phyloP scores from a whole-genome alignment of 2,797 vertebrate species.

The Bryconaethiops microstoma region DNA sequence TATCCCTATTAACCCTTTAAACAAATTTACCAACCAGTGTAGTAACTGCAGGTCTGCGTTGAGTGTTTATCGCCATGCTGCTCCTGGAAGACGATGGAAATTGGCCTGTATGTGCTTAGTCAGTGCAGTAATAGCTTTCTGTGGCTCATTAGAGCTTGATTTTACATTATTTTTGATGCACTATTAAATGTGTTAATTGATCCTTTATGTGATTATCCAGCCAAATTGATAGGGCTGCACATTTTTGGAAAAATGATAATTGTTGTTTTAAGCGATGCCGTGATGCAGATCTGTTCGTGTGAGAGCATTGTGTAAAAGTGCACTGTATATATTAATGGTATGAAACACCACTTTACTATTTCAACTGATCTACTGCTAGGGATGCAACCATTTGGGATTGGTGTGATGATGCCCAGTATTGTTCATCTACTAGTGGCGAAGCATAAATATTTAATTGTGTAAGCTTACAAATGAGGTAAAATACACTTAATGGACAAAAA shows the following conservation, averaged over 20 bases:
- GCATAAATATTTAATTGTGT: too few relatives aligned
- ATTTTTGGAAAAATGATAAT: constrained; percentile 2
- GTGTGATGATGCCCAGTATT: too few relatives aligned
- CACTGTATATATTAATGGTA: too few relatives aligned
- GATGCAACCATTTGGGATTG: too few relatives aligned
- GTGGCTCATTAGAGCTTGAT: neutral
- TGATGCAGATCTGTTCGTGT: neutral
- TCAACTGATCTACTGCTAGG: too few relatives aligned
- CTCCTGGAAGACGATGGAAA: neutral
- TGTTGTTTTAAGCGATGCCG: neutral
- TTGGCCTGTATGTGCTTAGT: neutral
- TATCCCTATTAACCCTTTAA: neutral
- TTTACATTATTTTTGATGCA: neutral
- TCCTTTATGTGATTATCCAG: neutral
- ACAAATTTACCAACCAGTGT: neutral
- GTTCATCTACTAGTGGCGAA: too few relatives aligned
- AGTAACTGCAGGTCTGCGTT: neutral
- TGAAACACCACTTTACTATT: too few relatives aligned
- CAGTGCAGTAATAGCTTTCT: neutral
- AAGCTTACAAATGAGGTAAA: too few relatives aligned
- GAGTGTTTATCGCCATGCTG: neutral
- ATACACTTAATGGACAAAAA: too few relatives aligned
- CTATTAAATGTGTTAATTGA: constrained; percentile 10
- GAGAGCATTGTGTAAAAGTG: neutral
- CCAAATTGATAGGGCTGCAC: constrained; percentile 2